Conservation (phyloP, 2,113 vertebrate genomes). For the Pachycephala philippinensis region DNA sequence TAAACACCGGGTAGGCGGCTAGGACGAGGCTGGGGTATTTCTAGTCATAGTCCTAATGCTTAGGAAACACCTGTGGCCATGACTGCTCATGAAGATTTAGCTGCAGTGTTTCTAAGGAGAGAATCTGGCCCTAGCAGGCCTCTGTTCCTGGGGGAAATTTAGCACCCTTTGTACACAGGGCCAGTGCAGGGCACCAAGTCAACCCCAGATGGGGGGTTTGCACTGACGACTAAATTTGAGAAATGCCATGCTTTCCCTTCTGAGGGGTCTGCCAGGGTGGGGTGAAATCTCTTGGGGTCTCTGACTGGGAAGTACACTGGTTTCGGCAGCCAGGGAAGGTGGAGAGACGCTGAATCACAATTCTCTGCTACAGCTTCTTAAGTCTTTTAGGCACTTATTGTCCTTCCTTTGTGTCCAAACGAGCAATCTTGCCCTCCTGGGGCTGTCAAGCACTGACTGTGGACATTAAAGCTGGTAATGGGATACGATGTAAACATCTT, state of each 20-base stretch:
- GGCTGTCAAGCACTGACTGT: background rate
- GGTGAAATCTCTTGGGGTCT: background rate
- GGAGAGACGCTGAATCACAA: background rate
- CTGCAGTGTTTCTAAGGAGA: background rate
- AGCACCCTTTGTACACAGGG: background rate
- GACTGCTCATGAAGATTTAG: background rate
- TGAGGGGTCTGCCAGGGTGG: fast-evolving
- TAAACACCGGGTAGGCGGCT: background rate
- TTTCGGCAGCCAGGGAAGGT: background rate
- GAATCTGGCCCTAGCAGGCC: background rate
- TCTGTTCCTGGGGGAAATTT: background rate
- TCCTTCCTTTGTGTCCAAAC: background rate
- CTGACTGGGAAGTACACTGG: background rate
- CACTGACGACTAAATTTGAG: background rate
- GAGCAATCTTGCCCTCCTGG: background rate
- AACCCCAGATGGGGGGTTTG: background rate
- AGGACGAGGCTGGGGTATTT: background rate
- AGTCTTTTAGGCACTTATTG: background rate
- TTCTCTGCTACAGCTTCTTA: background rate
- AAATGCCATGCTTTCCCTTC: background rate
- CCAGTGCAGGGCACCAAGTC: background rate
- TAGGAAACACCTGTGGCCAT: background rate
- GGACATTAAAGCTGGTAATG: conserved; percentile 25
- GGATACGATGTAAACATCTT: conserved; percentile 4
- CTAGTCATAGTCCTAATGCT: background rate